Conservation (phyloP, 2,113 vertebrate genomes). For the Lagopus muta region DNA sequence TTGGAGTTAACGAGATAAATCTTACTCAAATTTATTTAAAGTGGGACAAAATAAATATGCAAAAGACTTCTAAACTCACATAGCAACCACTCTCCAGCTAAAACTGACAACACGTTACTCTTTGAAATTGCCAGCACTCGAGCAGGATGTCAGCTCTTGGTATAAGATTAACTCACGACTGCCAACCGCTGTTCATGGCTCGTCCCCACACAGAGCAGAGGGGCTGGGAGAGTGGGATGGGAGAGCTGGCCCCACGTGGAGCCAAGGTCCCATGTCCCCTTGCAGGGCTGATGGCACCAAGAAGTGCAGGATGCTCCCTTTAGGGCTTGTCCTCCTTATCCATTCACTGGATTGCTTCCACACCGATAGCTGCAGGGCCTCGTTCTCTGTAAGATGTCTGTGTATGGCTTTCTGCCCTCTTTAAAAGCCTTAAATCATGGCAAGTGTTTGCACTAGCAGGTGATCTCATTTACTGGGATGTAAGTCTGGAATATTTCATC, state of each 20-base stretch:
- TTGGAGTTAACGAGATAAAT: constrained; percentile 79
- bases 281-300: background rate
- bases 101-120: constrained; percentile 75
- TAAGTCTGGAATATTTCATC: background rate
- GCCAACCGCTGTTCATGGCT: constrained; percentile 51
- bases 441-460: background rate
- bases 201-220: background rate
- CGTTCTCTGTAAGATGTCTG: background rate
- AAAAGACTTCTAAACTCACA: constrained; percentile 70
- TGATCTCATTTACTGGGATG: background rate
- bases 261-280: background rate
- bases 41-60: constrained; percentile 79
- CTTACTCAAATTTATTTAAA: constrained; percentile 76
- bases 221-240: background rate
- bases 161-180: constrained; percentile 64
- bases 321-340: background rate
- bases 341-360: background rate
- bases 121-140: constrained; percentile 59
- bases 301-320: background rate
- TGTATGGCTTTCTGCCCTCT: background rate
- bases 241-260: background rate
- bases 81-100: constrained; percentile 69
- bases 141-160: constrained; percentile 47
- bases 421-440: background rate
- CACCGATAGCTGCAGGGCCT: background rate